Evolutionary conservation across 2,113 vertebrate genomes (phyloP), one percentile per base, ranked within the genome.

Genomic region (Cheilinus undulatus): DNA sequence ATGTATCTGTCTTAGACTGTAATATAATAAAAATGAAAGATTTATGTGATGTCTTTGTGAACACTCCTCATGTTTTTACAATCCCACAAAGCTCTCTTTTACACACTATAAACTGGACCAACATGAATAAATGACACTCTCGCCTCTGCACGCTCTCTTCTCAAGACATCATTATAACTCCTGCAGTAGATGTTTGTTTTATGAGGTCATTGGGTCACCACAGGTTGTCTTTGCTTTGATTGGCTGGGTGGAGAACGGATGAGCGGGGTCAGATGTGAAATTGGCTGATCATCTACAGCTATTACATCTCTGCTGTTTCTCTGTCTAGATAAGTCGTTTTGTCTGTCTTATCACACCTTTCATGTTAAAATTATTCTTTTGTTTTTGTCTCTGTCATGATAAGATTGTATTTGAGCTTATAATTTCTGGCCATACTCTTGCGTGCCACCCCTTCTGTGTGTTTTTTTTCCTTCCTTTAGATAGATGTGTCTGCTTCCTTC

Each of bases 171-270:
- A 28, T 52, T 54, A 48, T 27, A 48, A 77, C 43, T 77, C 46
- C 57, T 63, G 40, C 36, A 10, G 23, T 9, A 30, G 14, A 1
- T 45, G 43, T 10, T 30, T 46, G 4, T n/a, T 82, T 58, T 76
- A 66, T 62, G 78, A 73, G 69, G 52, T 79, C 48, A 45, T 17
- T 76, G 70, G 69, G 49, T 79, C 43, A 40, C 17, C 2, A 43
- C 50, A 11, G 65, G 68, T 72, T 63, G 81, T 58, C 40, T 60
- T 26, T 11, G 36, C 30, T n/a, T 26, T 54, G 66, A 84, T 66
- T 78, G 62, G 45, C 45, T 36, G 70, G 8, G 0, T 23, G 10
- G 28, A 49, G 12, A 4, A 20, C 40, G 43, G 10, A 13, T 24
- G 23, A 2, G n/a, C 4, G 53, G 42, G 56, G 40, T 77, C 56